Evolutionary conservation across 2,888 invertebrate genomes (phyloP).

Genomic region (Bombyx huttoni): DNA sequence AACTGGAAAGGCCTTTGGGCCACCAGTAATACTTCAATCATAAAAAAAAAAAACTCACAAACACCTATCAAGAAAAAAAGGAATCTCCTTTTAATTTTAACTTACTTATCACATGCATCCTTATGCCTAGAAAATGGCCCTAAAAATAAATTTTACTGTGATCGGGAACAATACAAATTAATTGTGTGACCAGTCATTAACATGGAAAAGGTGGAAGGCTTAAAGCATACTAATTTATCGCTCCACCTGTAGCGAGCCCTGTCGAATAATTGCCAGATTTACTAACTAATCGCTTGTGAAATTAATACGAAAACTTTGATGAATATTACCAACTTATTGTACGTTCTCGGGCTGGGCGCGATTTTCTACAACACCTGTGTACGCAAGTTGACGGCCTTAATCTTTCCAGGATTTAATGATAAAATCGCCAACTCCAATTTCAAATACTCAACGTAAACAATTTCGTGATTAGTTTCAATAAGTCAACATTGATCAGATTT

Average conservation of each 20-base stretch:
- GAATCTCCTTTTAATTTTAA: no score
- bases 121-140: no score
- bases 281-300: slow-evolving; percentile 30
- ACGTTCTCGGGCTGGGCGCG: background rate
- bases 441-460: background rate
- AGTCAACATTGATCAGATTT: background rate
- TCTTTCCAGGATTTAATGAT: background rate
- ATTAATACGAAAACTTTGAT: slow-evolving; percentile 35
- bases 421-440: background rate
- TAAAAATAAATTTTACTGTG: slow-evolving; percentile 4
- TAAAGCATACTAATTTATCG: slow-evolving; percentile 23
- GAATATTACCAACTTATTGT: slow-evolving; percentile 16
- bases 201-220: slow-evolving; percentile 12
- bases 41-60: no score
- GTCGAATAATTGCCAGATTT: slow-evolving; percentile 22
- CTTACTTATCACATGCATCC: no score
- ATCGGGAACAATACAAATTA: slow-evolving; percentile 12
- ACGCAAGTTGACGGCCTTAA: background rate
- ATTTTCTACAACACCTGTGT: background rate
- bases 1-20: no score
- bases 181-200: slow-evolving; percentile 21
- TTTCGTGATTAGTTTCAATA: background rate
- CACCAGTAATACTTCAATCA: no score
- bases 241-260: slow-evolving; percentile 24
- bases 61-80: no score